Evolutionary conservation across 2,888 invertebrate genomes (phyloP).

Genomic region (Oxytorus armatus): DNA sequence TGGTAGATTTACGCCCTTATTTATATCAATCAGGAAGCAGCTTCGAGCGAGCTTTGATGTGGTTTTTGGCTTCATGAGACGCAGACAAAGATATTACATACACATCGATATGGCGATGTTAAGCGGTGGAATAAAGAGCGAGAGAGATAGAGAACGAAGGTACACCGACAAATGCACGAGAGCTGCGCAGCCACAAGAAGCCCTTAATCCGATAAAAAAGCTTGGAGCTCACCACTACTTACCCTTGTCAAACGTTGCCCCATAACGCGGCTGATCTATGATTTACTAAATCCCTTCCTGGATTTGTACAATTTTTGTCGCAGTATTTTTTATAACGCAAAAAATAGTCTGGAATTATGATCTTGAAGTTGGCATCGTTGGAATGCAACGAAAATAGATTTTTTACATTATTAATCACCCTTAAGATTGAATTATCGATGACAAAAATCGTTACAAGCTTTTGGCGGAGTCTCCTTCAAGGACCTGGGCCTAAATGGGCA

Average conservation of each 20-base stretch:
- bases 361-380: too few species aligned
- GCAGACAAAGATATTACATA: neutral
- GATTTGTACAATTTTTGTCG: too few species aligned
- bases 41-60: slow-evolving; percentile 43
- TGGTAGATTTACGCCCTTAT: slow-evolving; percentile 24
- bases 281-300: too few species aligned
- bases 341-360: too few species aligned
- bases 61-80: slow-evolving; percentile 20
- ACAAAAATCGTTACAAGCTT: too few species aligned
- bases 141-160: neutral
- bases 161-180: slow-evolving; percentile 24
- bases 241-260: slow-evolving; percentile 7
- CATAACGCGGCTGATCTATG: too few species aligned
- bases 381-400: too few species aligned
- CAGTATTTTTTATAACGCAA: too few species aligned
- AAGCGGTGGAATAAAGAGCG: slow-evolving; percentile 17
- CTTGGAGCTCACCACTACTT: slow-evolving; percentile 15
- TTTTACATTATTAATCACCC: too few species aligned
- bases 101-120: neutral
- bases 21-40: slow-evolving; percentile 39
- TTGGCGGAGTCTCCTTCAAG: too few species aligned
- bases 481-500: too few species aligned
- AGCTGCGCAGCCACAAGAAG: slow-evolving; percentile 16
- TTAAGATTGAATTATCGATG: too few species aligned
- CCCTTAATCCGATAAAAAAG: slow-evolving; percentile 46